Conservation (phyloP, 1,140 invertebrate genomes). For the Phortica variegata region DNA sequence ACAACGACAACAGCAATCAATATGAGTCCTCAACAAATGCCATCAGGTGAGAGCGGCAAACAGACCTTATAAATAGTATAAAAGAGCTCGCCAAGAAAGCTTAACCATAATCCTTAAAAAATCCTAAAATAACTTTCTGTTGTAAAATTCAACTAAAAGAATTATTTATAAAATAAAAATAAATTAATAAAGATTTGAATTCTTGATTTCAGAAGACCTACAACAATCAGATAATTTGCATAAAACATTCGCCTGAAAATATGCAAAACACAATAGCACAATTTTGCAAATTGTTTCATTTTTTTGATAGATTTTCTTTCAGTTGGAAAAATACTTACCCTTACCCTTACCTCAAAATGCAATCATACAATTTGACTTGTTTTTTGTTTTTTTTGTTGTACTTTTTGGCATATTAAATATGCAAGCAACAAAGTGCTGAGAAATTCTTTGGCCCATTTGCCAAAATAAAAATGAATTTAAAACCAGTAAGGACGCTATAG, state of each 20-base stretch:
- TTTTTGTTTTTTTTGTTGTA: no score
- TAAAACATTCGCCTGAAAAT: not conserved
- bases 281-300: not conserved
- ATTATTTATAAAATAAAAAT: not conserved
- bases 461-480: no score
- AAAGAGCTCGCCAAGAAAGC: no score
- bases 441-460: no score
- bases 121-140: not conserved
- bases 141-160: not conserved
- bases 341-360: not conserved
- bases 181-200: not conserved
- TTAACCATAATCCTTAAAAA: no score
- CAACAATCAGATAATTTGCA: not conserved
- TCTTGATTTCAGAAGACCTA: no score
- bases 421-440: no score
- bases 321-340: not conserved
- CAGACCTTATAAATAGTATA: no score
- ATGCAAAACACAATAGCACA: not conserved
- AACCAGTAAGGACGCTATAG: no score
- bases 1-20: conserved; percentile 9
- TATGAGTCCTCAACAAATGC: no score
- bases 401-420: no score
- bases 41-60: conserved; percentile 25
- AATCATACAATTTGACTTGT: no score
- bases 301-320: not conserved